These are phyloP conservation scores for Hipparchia semele DNA, from an alignment of 2,888 invertebrate species.

Conservation along the genomic window DNA sequence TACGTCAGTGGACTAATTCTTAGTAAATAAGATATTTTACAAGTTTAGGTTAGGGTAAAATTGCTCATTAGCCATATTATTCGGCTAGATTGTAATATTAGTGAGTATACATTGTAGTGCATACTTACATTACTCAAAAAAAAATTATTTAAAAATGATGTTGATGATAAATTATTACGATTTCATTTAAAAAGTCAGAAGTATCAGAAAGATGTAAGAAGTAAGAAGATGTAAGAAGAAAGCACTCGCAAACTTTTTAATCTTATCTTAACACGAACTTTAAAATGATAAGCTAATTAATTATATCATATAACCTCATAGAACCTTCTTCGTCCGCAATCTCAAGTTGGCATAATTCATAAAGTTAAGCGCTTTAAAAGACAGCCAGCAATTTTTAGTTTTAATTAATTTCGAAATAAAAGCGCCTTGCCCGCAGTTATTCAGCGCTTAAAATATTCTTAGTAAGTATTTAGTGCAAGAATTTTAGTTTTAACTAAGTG, in stretches of 20 bases:
- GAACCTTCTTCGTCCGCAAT: slow-evolving; percentile 28
- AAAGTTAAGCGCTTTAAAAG: slow-evolving; percentile 37
- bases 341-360: slow-evolving; percentile 38
- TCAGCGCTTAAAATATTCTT: slow-evolving; percentile 29
- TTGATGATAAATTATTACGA: too few relatives aligned
- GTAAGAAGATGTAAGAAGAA: neutral
- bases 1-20: too few relatives aligned
- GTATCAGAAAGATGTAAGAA: neutral
- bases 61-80: too few relatives aligned
- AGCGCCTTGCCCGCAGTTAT: slow-evolving; percentile 32
- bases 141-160: too few relatives aligned
- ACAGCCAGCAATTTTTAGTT: slow-evolving; percentile 39
- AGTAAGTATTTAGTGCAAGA: slow-evolving; percentile 13
- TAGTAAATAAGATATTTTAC: too few relatives aligned
- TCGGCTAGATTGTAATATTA: too few relatives aligned
- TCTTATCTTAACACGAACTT: slow-evolving; percentile 16
- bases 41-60: too few relatives aligned
- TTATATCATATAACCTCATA: slow-evolving; percentile 29
- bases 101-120: too few relatives aligned
- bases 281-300: slow-evolving; percentile 24
- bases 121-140: too few relatives aligned
- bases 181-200: too few relatives aligned
- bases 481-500: slow-evolving; percentile 18
- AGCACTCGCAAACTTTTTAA: slow-evolving; percentile 11
- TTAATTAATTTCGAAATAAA: slow-evolving; percentile 42